Evolutionary conservation across 2,888 invertebrate species (phyloP).

Genomic region (Siphlonurus alternatus): DNA sequence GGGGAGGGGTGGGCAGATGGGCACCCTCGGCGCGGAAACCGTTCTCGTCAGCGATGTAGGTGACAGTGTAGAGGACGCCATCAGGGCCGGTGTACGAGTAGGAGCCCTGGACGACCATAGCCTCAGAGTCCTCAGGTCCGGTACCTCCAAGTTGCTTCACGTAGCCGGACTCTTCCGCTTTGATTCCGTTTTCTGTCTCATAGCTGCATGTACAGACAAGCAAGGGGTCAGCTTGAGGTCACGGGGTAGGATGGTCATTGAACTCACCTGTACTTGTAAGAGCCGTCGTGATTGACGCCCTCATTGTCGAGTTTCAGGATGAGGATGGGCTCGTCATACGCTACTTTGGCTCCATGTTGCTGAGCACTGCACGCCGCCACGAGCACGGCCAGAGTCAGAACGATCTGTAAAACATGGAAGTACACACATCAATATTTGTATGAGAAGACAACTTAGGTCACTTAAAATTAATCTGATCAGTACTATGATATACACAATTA

Average conservation of each 20-base stretch:
- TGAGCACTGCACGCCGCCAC: constrained; percentile 12
- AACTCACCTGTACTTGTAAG: constrained; percentile 39
- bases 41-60: constrained; percentile 55
- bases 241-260: too few relatives aligned
- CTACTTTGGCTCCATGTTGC: constrained; percentile 13
- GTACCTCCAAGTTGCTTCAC: constrained; percentile 42
- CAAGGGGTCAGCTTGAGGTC: too few relatives aligned
- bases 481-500: too few relatives aligned
- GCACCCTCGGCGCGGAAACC: constrained; percentile 39
- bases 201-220: constrained; percentile 21
- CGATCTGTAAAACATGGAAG: too few relatives aligned
- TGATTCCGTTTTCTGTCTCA: constrained; percentile 26
- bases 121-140: constrained; percentile 18
- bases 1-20: constrained; percentile 67
- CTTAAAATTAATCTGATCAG: too few relatives aligned
- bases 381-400: constrained; percentile 9
- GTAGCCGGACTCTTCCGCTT: constrained; percentile 36
- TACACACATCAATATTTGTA: too few relatives aligned
- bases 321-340: constrained; percentile 37
- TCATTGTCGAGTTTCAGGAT: constrained; percentile 41
- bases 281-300: constrained; percentile 43
- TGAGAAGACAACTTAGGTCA: too few relatives aligned
- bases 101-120: constrained; percentile 11
- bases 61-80: constrained; percentile 33
- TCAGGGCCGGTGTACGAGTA: constrained; percentile 12